Evolutionary conservation across 2,888 invertebrate species (phyloP), one percentile per base, ranked within the genome.

Genomic region (Notodonta dromedarius): DNA sequence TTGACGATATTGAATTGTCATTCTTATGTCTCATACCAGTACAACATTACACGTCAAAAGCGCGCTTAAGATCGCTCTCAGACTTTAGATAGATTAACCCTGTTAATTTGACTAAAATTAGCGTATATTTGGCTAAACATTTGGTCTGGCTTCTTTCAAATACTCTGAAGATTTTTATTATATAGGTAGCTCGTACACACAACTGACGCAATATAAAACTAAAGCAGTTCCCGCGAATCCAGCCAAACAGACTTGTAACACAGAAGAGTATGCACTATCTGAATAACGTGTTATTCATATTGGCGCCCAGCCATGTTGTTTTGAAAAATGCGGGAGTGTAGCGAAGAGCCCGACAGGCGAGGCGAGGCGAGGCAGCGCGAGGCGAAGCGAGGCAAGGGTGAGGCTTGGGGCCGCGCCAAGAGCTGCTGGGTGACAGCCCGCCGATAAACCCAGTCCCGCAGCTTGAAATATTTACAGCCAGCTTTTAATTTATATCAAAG

Each of bases 271-370:
- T 83, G 79, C 86, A 76, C 81, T 84, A 83, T 83, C 83, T 78
- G 80, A 81, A 78, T 79, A 82, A 79, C 81, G 78, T 82, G 84
- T 82, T 86, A 83, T 83, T 80, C 80, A 81, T 80, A 65, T 89
- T 90, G 90, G 90, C 88, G 65, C 77, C 16, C 54, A 80, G 90
- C 90, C 90, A 91, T 86, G 80, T 82, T 85, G 87, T 89, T 90
- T 89, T 89, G 84, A 89, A 89, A 89, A 91, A 90, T 88, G 88
- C 83, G 82, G 84, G 83, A 77, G 80, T 72, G 70, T 61, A 73
- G 69, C 59, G 72, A 73, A 65, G 58, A 66, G 66, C 68, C 67
- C 73, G 73, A 77, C 79, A 77, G 63, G 62, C 59, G 59, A 56
- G 58, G n/a, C 56, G 13, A 56, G 14, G 54, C 54, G 13, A 39